These are phyloP conservation scores for Acrocephalus kingi DNA, from an alignment of 2,113 vertebrate genomes.

Conservation along the genomic window DNA sequence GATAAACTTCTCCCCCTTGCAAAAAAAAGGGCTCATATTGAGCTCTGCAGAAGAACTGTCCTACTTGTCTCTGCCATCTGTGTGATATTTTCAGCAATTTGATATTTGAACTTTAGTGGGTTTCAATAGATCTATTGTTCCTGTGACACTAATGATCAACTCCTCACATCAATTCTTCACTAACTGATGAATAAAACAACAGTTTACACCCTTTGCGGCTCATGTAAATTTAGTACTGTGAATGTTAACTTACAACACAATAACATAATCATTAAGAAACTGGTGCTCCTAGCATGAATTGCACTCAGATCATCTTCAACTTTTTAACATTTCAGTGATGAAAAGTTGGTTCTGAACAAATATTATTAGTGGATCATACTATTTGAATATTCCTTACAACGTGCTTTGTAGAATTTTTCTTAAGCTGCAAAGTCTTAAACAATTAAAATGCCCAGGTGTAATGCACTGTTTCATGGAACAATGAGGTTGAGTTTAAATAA, in stretches of 20 bases:
- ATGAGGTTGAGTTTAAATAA: neutral
- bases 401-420: neutral
- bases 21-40: neutral
- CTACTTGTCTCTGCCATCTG: rapidly evolving
- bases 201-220: neutral
- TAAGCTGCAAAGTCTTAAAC: neutral
- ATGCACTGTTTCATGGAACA: neutral
- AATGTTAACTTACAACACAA: neutral
- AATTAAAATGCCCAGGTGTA: neutral
- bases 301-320: neutral
- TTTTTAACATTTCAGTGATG: neutral
- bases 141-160: neutral
- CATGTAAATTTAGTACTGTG: neutral
- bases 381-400: neutral
- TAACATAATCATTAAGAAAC: neutral
- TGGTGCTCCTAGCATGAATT: neutral
- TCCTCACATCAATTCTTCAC: neutral
- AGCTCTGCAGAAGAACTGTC: neutral
- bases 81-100: neutral
- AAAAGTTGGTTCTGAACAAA: neutral
- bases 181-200: neutral
- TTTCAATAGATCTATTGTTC: neutral
- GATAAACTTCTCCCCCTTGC: neutral
- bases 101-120: neutral
- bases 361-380: neutral